Base-by-base conservation (phyloP, 2,888 invertebrate genomes). In the Baccha elongata region DNA sequence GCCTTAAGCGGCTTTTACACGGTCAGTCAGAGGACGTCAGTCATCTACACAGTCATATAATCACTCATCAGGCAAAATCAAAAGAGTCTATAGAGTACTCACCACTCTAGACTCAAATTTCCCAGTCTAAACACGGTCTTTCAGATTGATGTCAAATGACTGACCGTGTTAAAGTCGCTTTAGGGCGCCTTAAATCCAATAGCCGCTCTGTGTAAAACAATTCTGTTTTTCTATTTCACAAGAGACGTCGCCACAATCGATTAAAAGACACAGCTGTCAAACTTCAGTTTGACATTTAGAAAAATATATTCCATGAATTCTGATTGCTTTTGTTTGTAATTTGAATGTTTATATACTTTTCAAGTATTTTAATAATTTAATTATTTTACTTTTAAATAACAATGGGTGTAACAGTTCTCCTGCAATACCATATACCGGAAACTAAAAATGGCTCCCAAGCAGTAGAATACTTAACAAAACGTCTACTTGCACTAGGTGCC, bases 391-490 rank as follows among this genome's bases (percentile, higher is more conserved):
- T 15, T 6, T 21, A 19, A 37, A 35, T 15, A 19, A 37, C 17
- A 58, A 90, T 90, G 89, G 90, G 90, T 2, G 89, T 90, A 3
- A 90, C 90, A 29, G 88, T 90, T 80, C 92, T 98, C 72, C 96
- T 97, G 88, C 96, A 95, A 84, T 98, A 96, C 89, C 97, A 97
- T 0, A 94, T 97, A 65, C 95, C 95, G 0, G 97, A 97, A 86
- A 97, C 96, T 79, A 94, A 96, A 87, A 97, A 96, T n/a, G 98
- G 98, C 0, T 95, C 97, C 0, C 96, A 96, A 87, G 95, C 95
- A 0, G 95, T 98, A 75, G 98, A 99, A 86, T 92, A 95, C 71
- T 91, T 98, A 0, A 95, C 96, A 0, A 97, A 97, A 89, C 92
- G 98, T 17, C 93, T 99, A 19, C 91, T 95, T 37, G 95, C 97